Evolutionary conservation across 2,888 invertebrate species (phyloP), one percentile per base, ranked within the genome.

Genomic region (Thalpophila matura): DNA sequence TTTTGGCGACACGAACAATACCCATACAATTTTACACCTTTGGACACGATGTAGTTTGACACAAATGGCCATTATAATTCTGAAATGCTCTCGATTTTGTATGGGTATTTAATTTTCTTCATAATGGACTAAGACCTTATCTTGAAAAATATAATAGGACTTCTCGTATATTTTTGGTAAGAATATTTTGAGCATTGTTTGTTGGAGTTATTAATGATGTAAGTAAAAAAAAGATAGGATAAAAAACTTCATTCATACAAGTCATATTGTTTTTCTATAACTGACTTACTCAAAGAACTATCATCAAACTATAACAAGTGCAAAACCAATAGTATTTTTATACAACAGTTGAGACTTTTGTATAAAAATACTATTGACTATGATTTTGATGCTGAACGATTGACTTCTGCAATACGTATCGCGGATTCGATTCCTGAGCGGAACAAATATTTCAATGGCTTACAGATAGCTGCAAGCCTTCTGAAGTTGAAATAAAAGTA

Each of bases 1-100:
- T 57, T 74, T 74, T 63, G 64, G 64, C 51, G 64, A 67, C 62
- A 38, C 43, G 69, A 77, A 89, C 89, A 90, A 90, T 87, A 73
- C 62, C 78, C 77, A 84, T 86, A 86, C 86, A 88, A 88, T 86
- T 86, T 88, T 77, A 85, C 82, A 83, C 84, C 76, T 82, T 83
- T 86, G 79, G 77, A 77, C 74, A 81, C 67, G 83, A 74, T 64
- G 83, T 79, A 78, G 80, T 74, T 80, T 79, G 77, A 79, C 80
- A 81, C 70, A 80, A 84, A 83, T 76, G 77, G 74, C 56, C 64
- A 65, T 81, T 83, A 82, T 83, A 80, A 54, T 79, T 73, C 53
- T 56, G 69, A 70, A 76, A 64, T 77, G 83, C 81, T 80, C 82
- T 80, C 74, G 77, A 87, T 86, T 83, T 80, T 86, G 84, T 80